Base-by-base conservation (phyloP, 2,113 vertebrate species). In the Lepus europaeus region DNA sequence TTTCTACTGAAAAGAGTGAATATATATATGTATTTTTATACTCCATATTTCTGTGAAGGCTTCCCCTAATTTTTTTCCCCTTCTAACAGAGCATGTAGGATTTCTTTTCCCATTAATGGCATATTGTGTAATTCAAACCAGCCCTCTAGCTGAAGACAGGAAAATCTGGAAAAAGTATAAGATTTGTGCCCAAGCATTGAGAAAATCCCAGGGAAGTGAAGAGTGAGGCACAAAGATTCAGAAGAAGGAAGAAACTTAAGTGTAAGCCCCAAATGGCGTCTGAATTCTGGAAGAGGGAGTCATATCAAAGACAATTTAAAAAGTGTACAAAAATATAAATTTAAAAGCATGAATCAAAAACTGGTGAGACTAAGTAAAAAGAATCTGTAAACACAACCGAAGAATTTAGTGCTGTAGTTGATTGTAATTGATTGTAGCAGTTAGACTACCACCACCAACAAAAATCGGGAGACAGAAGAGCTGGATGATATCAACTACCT, bases 161-260 rank as follows among this genome's bases (percentile, higher is more conserved):
- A 56, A 51, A 90, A 69, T 63, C 17, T 29, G 22, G 73, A 69
- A 6, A 45, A 29, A 73, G 25, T 66, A 19, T 45, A 66, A 80
- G 29, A 74, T 27, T n/a, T 56, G 17, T 76, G 59, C 22, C 69
- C n/a, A 56, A 20, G 36, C 29, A 31, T 0, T 87, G 66, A 88
- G 51, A 59, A 91, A 69, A 78, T 93, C 87, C 83, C 25, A 73
- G 78, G 20, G 33, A 72, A 93, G 23, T 64, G 87, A 80, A 77
- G 61, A 83, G 49, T 22, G 29, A 51, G 31, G 82, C 31, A 31
- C 27, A 2, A 69, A 14, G 14, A 59, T 36, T n/a, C 12, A 83
- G 51, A 74, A 59, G 27, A 73, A 81, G 63, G 63, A 63, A 56
- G 4, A 69, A 77, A 49, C 16, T 5, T 17, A 31, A 59, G 19